Evolutionary conservation across 2,888 invertebrate species (phyloP), one percentile per base, ranked within the genome.

Genomic region (Drosophila aldrichi): DNA sequence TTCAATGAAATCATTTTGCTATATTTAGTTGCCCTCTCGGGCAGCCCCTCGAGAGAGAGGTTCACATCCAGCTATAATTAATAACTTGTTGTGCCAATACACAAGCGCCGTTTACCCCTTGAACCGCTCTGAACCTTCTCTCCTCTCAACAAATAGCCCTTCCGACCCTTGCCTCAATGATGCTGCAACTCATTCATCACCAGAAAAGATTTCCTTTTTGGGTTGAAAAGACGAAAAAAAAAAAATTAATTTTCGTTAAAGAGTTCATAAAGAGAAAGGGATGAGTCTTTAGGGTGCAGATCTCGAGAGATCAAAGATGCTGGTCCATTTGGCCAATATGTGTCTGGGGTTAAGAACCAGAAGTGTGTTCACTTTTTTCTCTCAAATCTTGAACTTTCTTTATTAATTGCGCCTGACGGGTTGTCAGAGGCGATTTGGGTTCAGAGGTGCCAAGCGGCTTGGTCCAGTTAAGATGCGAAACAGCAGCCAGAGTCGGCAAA

Each of bases 1-100:
- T 59, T 36, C 43, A 41, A 43, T 73, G 57, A 82, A 80, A 80
- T 77, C 56, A 78, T 71, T 54, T 64, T 38, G 40, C 71, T 86
- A 78, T 80, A 68, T 78, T 72, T 70, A 75, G 66, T 32, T 40
- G 48, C 29, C 54, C 76, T 32, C 29, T 69, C 41, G 40, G 43
- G 43, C 56, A 18, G 38, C 57, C 14, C 32, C 44, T n/a, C n/a
- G n/a, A n/a, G n/a, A n/a, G n/a, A 9, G 51, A 25, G 36, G 25
- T 44, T 60, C 61, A 51, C 38, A 32, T 20, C 20, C 18, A 18
- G 29, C 49, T 44, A 36, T 74, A 88, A 89, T 86, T 86, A 85
- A 82, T 85, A 80, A 82, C 70, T 78, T 89, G 90, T 87, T 86
- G 78, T 89, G 90, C 74, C 90, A 86, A 86, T 78, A 86, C 46